phyloP scores from a whole-genome alignment of 2,113 vertebrate species.

The Channa maculata region DNA sequence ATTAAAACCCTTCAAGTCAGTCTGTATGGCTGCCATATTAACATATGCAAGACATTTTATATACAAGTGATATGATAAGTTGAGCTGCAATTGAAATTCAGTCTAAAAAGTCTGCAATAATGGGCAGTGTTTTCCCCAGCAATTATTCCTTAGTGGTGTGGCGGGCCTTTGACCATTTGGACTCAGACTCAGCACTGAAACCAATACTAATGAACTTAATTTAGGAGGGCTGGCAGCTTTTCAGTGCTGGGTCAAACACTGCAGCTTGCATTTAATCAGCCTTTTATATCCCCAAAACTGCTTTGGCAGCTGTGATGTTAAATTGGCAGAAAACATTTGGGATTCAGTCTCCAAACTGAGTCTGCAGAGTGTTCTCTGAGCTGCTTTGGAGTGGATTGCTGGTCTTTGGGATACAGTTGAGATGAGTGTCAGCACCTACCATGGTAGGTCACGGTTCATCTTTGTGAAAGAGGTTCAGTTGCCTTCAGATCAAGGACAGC shows the following conservation, averaged over 20 bases:
- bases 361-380: constrained; percentile 6
- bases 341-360: constrained; percentile 10
- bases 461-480: neutral
- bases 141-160: constrained; percentile 25
- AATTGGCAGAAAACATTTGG: constrained; percentile 31
- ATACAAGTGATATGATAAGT: constrained; percentile 4
- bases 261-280: constrained; percentile 40
- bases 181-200: constrained; percentile 33
- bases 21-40: constrained; percentile 27
- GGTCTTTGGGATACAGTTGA: neutral
- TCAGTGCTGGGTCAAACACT: constrained; percentile 13
- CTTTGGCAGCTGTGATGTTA: constrained; percentile 31
- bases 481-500: neutral
- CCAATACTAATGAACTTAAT: constrained; percentile 53
- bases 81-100: constrained; percentile 11
- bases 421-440: neutral
- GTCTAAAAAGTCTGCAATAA: neutral
- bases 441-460: neutral
- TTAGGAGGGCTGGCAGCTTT: constrained; percentile 37
- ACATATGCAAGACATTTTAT: constrained; percentile 7
- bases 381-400: neutral
- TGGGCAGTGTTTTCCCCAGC: constrained; percentile 2
- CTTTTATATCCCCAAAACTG: constrained; percentile 34
- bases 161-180: constrained; percentile 38
- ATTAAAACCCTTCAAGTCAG: constrained; percentile 61